Evolutionary conservation across 1,140 invertebrate genomes (phyloP).

Genomic region (Subanguina moxae): DNA sequence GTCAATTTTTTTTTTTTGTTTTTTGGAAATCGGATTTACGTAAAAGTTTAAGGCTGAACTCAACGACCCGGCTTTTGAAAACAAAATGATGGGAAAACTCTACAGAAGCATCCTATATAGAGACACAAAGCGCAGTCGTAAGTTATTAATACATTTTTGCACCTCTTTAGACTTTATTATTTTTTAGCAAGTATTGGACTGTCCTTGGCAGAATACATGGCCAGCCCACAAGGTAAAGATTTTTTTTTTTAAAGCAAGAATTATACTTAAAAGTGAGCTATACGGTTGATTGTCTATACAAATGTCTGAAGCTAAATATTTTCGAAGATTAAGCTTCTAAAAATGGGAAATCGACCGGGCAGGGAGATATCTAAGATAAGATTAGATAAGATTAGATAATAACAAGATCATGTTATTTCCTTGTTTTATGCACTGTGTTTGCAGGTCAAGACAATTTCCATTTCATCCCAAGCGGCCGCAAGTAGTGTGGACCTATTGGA

Average conservation of each 20-base stretch:
- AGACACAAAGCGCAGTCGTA: slow-evolving; percentile 43
- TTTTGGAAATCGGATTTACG: neutral
- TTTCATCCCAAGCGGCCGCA: slow-evolving; percentile 36
- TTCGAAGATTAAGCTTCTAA: too few species aligned
- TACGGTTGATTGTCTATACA: too few species aligned
- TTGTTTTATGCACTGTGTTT: too few species aligned
- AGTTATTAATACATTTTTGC: slow-evolving; percentile 17
- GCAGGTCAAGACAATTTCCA: slow-evolving; percentile 47
- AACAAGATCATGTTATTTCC: too few species aligned
- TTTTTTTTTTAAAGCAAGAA: too few species aligned
- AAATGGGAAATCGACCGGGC: too few species aligned
- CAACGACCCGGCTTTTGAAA: neutral
- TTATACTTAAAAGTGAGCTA: too few species aligned
- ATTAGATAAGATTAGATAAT: too few species aligned
- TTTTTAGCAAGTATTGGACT: slow-evolving; percentile 43
- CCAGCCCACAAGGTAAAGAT: slow-evolving; percentile 26
- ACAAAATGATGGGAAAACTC: slow-evolving; percentile 28
- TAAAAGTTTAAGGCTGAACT: slow-evolving; percentile 5
- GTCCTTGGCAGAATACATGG: slow-evolving; percentile 47
- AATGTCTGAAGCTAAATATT: too few species aligned
- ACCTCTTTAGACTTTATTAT: slow-evolving; percentile 14
- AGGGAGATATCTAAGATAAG: too few species aligned
- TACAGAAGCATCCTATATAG: slow-evolving; percentile 31
- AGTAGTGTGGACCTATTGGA: too few species aligned
- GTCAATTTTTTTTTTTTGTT: slow-evolving; percentile 3